Conservation (phyloP, 2,113 vertebrate genomes). For the Uropsilus gracilis region DNA sequence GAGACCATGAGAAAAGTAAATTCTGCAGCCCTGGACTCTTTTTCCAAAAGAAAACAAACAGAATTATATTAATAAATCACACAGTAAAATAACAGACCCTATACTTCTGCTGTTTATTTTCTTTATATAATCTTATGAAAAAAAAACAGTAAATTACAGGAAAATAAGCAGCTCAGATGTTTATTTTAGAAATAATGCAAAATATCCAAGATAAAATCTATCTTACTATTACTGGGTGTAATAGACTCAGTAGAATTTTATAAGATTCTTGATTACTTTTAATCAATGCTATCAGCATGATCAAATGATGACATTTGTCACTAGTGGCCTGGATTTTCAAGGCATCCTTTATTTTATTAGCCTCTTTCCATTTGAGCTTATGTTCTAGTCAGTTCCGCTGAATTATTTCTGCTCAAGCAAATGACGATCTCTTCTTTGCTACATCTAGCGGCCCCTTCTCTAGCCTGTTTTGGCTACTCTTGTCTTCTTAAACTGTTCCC, state of each 20-base stretch:
- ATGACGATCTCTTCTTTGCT: rapidly evolving
- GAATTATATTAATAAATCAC: background rate
- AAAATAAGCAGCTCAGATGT: background rate
- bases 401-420: background rate
- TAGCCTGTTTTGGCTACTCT: no score
- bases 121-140: background rate
- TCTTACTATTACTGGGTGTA: no score
- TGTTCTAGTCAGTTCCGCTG: background rate
- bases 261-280: background rate
- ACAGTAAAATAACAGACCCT: background rate
- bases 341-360: background rate
- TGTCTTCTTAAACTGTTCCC: background rate
- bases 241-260: background rate
- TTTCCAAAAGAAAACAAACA: background rate
- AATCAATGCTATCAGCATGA: no score
- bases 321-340: background rate
- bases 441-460: rapidly evolving
- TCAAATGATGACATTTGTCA: background rate
- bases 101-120: background rate
- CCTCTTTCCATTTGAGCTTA: rapidly evolving
- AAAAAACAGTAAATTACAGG: background rate
- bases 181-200: background rate
- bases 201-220: background rate
- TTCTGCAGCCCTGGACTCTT: background rate
- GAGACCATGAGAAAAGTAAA: background rate